These are phyloP conservation scores for Phalanger gymnotis DNA, from an alignment of 2,797 vertebrate genomes.

Conservation along the genomic window DNA sequence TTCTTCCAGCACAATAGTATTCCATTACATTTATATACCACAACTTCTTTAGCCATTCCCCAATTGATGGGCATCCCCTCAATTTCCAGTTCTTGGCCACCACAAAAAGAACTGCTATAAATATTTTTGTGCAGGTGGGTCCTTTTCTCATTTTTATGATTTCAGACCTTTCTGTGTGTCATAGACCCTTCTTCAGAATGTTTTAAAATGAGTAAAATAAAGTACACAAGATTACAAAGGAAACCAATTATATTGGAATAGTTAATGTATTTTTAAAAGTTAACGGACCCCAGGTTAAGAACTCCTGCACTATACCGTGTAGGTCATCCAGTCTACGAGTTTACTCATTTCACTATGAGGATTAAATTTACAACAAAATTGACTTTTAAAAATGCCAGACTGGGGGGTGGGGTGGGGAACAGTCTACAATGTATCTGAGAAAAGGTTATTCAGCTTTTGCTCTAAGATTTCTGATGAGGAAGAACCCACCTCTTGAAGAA, in stretches of 20 bases:
- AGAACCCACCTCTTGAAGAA: neutral
- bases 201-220: neutral
- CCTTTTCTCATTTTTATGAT: too few relatives aligned
- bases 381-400: neutral
- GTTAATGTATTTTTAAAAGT: neutral
- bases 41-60: too few relatives aligned
- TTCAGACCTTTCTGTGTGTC: too few relatives aligned
- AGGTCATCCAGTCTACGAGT: neutral
- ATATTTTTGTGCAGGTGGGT: too few relatives aligned
- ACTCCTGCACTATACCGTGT: neutral
- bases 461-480: neutral
- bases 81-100: too few relatives aligned
- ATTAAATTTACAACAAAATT: neutral
- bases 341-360: neutral
- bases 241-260: neutral
- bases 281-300: neutral
- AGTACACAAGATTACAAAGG: neutral
- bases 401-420: neutral
- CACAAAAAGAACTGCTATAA: too few relatives aligned
- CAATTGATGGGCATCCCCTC: too few relatives aligned
- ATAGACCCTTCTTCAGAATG: neutral
- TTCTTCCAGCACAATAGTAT: too few relatives aligned
- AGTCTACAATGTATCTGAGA: neutral
- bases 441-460: neutral
- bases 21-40: too few relatives aligned